Percentiles rank a stretch among this genome's conserved stretches.
Evolutionary conservation across 2,113 vertebrate species (phyloP).

Genomic region (Balaeniceps rex): DNA sequence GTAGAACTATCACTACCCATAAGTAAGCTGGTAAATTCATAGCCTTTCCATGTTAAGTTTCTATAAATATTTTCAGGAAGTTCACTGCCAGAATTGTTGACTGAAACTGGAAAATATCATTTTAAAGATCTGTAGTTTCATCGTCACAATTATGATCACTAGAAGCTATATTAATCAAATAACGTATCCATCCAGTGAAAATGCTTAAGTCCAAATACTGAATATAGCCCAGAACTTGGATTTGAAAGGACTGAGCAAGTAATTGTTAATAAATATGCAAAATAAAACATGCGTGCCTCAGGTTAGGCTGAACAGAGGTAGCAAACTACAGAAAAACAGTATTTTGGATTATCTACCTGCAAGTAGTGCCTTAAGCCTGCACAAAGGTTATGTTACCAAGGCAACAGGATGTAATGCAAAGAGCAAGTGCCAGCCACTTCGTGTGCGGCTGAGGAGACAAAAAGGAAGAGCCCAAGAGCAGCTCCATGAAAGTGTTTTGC

Average conservation of each 20-base stretch:
- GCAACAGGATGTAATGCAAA: neutral
- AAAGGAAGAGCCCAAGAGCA: neutral
- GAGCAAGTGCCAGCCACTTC: neutral
- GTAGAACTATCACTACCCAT: neutral
- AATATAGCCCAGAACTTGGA: neutral
- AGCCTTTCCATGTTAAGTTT: neutral
- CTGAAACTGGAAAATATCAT: neutral
- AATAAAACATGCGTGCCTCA: neutral
- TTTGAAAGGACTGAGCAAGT: neutral
- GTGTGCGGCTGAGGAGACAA: rapidly evolving
- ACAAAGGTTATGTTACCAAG: neutral
- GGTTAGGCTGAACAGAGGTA: neutral
- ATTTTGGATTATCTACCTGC: neutral
- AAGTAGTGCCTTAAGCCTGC: neutral
- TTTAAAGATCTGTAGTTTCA: neutral
- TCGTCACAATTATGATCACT: neutral
- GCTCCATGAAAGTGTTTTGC: neutral
- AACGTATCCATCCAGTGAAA: neutral
- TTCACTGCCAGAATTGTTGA: neutral
- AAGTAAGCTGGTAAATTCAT: neutral
- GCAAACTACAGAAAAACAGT: neutral
- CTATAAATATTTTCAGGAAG: neutral
- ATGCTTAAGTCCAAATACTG: neutral
- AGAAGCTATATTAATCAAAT: neutral
- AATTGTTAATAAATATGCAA: neutral